Evolutionary conservation across 2,113 vertebrate genomes (phyloP).

Genomic region (Zosterops hypoxanthus): DNA sequence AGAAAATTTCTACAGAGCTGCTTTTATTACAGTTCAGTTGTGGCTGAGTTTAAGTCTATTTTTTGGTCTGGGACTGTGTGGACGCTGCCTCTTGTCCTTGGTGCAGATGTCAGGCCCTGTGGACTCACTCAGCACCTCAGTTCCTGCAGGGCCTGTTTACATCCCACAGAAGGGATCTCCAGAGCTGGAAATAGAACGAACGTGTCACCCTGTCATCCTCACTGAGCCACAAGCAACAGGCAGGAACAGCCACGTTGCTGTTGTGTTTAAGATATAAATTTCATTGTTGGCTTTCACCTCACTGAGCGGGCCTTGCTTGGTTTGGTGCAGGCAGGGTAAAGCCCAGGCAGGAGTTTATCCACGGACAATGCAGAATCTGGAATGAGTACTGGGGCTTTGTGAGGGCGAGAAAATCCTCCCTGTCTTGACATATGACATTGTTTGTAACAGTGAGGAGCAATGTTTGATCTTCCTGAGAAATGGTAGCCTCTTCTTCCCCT

Average conservation of each 20-base stretch:
- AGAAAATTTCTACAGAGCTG: neutral
- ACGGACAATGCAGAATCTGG: neutral
- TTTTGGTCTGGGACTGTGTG: neutral
- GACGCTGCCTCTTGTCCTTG: rapidly evolving
- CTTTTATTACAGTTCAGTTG: neutral
- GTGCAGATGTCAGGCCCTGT: neutral
- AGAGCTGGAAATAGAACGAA: neutral
- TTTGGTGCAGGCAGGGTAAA: neutral
- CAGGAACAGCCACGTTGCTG: rapidly evolving
- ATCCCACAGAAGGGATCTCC: neutral
- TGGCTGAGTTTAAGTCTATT: neutral
- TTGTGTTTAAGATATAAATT: neutral
- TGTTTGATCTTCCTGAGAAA: neutral
- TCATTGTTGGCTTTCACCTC: neutral
- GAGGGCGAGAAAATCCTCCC: neutral
- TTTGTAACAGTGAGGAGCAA: neutral
- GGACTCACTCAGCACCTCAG: rapidly evolving
- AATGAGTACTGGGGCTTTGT: neutral
- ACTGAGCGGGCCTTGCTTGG: neutral
- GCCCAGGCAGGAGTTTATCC: neutral
- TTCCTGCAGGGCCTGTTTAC: neutral
- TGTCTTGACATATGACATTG: neutral
- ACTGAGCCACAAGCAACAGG: neutral
- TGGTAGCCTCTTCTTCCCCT: neutral
- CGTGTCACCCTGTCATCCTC: rapidly evolving